Evolutionary conservation across 2,888 invertebrate species (phyloP), one percentile per base, ranked within the genome.

Genomic region (Phyllotreta striolata): DNA sequence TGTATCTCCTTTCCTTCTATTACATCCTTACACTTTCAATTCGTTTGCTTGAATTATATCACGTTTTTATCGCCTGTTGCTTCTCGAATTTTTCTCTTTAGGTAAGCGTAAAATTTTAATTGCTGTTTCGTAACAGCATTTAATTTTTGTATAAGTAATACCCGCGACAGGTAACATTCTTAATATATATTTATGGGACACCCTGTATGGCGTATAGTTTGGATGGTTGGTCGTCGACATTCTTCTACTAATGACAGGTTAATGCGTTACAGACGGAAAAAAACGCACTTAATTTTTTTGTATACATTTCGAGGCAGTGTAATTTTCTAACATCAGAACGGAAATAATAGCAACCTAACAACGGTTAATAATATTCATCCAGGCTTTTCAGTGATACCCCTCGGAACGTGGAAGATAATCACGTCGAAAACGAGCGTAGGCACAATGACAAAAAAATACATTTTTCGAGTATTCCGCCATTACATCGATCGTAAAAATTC

Each of bases 351-450:
- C 10, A 49, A 58, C 49, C 10, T 34, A n/a, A 12, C 34, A 34
- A 58, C 58, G 58, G 58, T 24, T 59, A 59, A 59, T 59, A 59
- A 59, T 59, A 59, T 59, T 51, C 41, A 51, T 59, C 59, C 10
- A 41, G n/a, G 40, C 41, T 46, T 57, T 57, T 44, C 38, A 57
- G 56, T 56, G 9, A 46, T 44, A 47, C 39, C 13, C 12, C 9
- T 6, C 13, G 47, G 47, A 40, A 40, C 49, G 49, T 13, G n/a
- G 10, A 12, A 13, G 37, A 59, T 59, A 59, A 59, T 59, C 59
- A 51, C 43, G 51, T 59, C 41, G 43, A 59, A 51, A 59, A 51
- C 43, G 51, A 59, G 13, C 40, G 49, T 58, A 59, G n/a, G n/a
- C n/a, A n/a, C 51, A 59, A 59, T 51, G 51, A 51, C 51, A 58